Conservation (phyloP, 1,140 invertebrate genomes). For the Acyrthosiphon pisum region DNA sequence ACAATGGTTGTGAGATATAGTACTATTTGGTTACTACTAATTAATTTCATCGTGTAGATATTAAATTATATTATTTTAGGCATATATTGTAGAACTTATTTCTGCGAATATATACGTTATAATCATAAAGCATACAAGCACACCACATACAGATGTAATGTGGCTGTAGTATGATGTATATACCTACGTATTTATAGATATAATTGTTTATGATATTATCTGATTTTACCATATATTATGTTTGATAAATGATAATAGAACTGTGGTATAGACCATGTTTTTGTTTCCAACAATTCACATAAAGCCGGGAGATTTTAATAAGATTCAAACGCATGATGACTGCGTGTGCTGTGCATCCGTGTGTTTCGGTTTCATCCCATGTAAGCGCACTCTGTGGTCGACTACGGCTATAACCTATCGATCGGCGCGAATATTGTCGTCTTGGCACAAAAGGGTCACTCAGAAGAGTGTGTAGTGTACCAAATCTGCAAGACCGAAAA, state of each 20-base stretch:
- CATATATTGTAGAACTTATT: no score
- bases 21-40: no score
- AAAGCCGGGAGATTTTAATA: not conserved
- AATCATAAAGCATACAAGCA: not conserved
- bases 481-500: conserved; percentile 18
- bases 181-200: not conserved
- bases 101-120: no score
- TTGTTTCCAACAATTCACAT: not conserved
- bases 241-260: not conserved
- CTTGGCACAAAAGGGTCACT: conserved; percentile 51
- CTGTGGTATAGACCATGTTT: not conserved
- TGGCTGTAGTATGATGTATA: not conserved
- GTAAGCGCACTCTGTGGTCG: conserved; percentile 44
- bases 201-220: not conserved
- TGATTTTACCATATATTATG: not conserved
- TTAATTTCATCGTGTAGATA: no score
- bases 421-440: conserved; percentile 45
- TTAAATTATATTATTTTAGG: no score
- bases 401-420: conserved; percentile 38
- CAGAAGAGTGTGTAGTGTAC: conserved; percentile 29
- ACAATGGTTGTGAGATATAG: no score
- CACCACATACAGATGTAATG: not conserved
- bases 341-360: not conserved
- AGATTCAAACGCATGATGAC: not conserved
- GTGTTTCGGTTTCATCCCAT: conserved; percentile 6